These are phyloP conservation scores for Oryzias curvinotus DNA, from an alignment of 2,113 vertebrate species.

Conservation along the genomic window DNA sequence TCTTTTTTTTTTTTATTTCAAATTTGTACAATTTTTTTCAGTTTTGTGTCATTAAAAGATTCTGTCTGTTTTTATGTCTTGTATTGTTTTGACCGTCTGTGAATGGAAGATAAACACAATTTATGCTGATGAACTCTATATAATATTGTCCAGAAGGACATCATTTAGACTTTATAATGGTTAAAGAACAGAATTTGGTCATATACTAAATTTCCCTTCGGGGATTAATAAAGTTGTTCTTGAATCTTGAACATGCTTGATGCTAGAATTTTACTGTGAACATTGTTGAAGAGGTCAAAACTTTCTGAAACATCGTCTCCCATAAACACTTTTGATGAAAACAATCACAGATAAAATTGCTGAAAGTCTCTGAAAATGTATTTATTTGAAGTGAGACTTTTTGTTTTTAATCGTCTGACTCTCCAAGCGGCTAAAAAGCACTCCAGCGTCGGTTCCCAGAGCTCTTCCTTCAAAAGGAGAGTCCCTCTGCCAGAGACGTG, in stretches of 20 bases:
- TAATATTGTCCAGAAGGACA: too few species aligned
- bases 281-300: too few species aligned
- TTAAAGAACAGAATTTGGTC: too few species aligned
- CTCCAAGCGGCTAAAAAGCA: slow-evolving; percentile 87
- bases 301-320: too few species aligned
- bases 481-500: slow-evolving; percentile 66
- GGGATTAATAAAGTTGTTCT: too few species aligned
- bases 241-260: too few species aligned
- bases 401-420: slow-evolving; percentile 50
- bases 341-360: background rate
- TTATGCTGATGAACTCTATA: background rate
- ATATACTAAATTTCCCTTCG: too few species aligned
- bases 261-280: too few species aligned
- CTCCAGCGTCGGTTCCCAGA: slow-evolving; percentile 82
- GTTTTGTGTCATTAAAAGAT: slow-evolving; percentile 81
- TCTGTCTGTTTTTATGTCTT: slow-evolving; percentile 76
- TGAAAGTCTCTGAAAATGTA: background rate
- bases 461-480: slow-evolving; percentile 86
- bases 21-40: slow-evolving; percentile 81
- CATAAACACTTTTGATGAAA: too few species aligned
- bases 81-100: slow-evolving; percentile 45
- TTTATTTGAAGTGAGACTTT: slow-evolving; percentile 33
- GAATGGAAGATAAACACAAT: slow-evolving; percentile 5
- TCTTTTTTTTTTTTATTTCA: slow-evolving; percentile 77
- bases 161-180: too few species aligned